Percentiles rank a stretch among this genome's conserved stretches.
Evolutionary conservation across 2,888 invertebrate species (phyloP).

Genomic region (Eilema sororculum): DNA sequence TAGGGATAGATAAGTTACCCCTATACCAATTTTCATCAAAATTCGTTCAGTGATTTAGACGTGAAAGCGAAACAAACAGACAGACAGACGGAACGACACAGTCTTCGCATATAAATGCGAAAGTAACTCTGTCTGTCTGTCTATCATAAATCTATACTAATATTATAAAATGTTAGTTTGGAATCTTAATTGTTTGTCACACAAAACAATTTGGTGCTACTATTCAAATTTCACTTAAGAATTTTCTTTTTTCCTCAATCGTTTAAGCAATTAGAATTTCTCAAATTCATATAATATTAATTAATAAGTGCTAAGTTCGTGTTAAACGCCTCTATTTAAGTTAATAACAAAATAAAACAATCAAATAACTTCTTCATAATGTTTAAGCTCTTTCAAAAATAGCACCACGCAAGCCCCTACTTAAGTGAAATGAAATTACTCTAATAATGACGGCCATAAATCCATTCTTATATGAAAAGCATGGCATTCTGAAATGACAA

Average conservation of each 20-base stretch:
- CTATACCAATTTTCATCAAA: too few species aligned
- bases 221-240: neutral
- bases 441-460: constrained; percentile 39
- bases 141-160: too few species aligned
- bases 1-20: too few species aligned
- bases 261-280: neutral
- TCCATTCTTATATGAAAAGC: constrained; percentile 41
- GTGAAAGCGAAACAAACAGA: too few species aligned
- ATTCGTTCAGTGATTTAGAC: too few species aligned
- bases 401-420: constrained; percentile 40
- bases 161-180: too few species aligned
- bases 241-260: neutral
- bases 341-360: constrained; percentile 3
- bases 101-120: too few species aligned
- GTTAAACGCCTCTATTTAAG: neutral
- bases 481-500: constrained; percentile 43
- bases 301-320: neutral
- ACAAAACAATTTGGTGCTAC: neutral
- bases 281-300: neutral
- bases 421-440: constrained; percentile 41
- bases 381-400: constrained; percentile 23
- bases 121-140: too few species aligned
- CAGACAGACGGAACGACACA: too few species aligned
- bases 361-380: neutral
- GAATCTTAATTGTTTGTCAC: too few species aligned